phyloP scores from a whole-genome alignment of 2,888 invertebrate genomes.

The Parnassius orleans region DNA sequence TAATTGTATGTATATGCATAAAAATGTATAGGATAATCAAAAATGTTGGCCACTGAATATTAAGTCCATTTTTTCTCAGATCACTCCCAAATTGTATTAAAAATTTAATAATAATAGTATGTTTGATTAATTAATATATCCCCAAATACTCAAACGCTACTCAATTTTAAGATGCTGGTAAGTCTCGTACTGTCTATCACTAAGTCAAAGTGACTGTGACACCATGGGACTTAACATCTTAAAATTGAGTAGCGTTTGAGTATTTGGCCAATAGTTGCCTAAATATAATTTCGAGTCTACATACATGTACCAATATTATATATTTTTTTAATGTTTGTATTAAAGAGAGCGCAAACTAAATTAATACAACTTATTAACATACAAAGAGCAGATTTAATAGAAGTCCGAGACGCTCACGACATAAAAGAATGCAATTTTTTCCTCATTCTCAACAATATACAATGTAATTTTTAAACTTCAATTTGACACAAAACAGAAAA shows the following conservation, averaged over 20 bases:
- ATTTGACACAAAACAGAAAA: conserved; percentile 48
- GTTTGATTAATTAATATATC: conserved; percentile 21
- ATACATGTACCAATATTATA: conserved; percentile 37
- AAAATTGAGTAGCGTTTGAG: no score
- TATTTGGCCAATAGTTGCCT: conserved; percentile 23
- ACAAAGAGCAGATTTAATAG: conserved; percentile 49
- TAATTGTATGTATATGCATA: conserved; percentile 69
- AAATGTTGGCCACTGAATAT: conserved; percentile 68
- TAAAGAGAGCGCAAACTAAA: conserved; percentile 65
- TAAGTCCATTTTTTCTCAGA: conserved; percentile 32
- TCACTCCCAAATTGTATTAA: conserved; percentile 9
- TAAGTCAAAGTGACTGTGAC: no score
- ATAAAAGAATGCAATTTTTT: conserved; percentile 57
- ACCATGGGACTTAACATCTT: no score
- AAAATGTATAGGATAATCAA: conserved; percentile 73
- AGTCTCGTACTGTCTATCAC: no score
- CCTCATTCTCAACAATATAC: conserved; percentile 70
- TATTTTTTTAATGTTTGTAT: conserved; percentile 52
- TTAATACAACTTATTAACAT: conserved; percentile 74
- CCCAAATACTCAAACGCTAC: no score
- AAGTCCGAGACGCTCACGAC: conserved; percentile 58
- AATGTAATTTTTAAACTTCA: conserved; percentile 56
- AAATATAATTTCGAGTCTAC: conserved; percentile 37
- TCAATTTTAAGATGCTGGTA: no score
- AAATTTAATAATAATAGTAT: conserved; percentile 4